phyloP scores from a whole-genome alignment of 2,888 invertebrate genomes.

The Chloromyia formosa region DNA sequence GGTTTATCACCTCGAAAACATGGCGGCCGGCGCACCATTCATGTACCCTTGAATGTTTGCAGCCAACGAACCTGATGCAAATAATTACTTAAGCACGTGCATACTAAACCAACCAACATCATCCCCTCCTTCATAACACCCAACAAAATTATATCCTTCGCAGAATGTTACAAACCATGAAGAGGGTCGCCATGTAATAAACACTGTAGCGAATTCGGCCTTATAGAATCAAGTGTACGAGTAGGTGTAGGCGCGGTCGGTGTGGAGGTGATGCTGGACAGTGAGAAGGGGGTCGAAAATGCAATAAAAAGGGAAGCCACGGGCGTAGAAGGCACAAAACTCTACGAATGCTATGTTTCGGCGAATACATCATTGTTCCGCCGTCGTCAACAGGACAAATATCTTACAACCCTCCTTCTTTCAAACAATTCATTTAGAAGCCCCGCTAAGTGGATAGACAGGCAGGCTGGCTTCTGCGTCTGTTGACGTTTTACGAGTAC shows the following conservation, averaged over 20 bases:
- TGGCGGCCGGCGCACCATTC: background rate
- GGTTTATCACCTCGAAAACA: constrained; percentile 35
- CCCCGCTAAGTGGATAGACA: background rate
- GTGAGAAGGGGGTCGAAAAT: background rate
- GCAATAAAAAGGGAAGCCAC: background rate
- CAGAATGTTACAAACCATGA: background rate
- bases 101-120: constrained; percentile 18
- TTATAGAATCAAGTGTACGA: no score
- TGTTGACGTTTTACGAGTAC: no score
- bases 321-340: background rate
- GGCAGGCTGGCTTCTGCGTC: no score
- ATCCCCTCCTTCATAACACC: constrained; percentile 1
- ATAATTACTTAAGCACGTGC: constrained; percentile 51
- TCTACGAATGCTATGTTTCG: background rate
- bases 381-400: background rate
- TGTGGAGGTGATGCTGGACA: background rate
- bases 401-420: constrained; percentile 9
- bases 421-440: constrained; percentile 33
- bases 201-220: background rate
- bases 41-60: constrained; percentile 24
- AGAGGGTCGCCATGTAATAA: constrained; percentile 15
- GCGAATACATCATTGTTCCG: constrained; percentile 7
- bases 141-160: constrained; percentile 29
- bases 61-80: constrained; percentile 44
- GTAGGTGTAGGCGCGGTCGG: background rate